phyloP scores from a whole-genome alignment of 2,113 vertebrate genomes.

The Neodontobutis hainanensis region DNA sequence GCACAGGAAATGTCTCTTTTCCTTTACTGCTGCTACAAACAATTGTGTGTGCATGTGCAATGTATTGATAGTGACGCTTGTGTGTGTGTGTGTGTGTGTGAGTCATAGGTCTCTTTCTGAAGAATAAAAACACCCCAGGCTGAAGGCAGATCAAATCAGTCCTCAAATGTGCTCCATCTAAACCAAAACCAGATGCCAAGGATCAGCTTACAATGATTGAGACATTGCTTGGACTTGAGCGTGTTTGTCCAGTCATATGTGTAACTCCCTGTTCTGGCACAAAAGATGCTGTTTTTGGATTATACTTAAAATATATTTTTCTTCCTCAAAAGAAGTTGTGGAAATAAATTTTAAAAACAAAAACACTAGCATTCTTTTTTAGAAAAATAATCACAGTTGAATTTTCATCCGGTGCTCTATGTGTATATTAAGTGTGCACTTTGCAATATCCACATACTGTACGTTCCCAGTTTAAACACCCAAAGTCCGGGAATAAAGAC shows the following conservation, averaged over 20 bases:
- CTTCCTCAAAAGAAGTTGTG: neutral
- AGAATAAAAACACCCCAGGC: conserved; percentile 53
- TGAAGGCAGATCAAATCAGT: conserved; percentile 64
- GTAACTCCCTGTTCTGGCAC: conserved; percentile 1
- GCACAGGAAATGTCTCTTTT: conserved; percentile 50
- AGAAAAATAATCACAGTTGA: neutral
- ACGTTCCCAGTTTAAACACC: conserved; percentile 25
- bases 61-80: conserved; percentile 35
- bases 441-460: neutral
- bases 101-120: conserved; percentile 25
- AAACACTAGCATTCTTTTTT: too few species aligned
- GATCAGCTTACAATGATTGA: conserved; percentile 61
- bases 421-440: neutral
- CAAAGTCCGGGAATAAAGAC: conserved; percentile 10
- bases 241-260: conserved; percentile 11
- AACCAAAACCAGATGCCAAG: conserved; percentile 70
- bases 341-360: too few species aligned
- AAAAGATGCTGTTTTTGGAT: conserved; percentile 40
- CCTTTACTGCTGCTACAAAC: conserved; percentile 26
- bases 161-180: conserved; percentile 50
- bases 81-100: conserved; percentile 18
- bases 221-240: conserved; percentile 36
- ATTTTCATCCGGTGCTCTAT: neutral
- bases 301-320: too few species aligned
- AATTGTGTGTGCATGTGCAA: conserved; percentile 19